phyloP scores from a whole-genome alignment of 2,797 vertebrate species.

The Oreochromis mossambicus region DNA sequence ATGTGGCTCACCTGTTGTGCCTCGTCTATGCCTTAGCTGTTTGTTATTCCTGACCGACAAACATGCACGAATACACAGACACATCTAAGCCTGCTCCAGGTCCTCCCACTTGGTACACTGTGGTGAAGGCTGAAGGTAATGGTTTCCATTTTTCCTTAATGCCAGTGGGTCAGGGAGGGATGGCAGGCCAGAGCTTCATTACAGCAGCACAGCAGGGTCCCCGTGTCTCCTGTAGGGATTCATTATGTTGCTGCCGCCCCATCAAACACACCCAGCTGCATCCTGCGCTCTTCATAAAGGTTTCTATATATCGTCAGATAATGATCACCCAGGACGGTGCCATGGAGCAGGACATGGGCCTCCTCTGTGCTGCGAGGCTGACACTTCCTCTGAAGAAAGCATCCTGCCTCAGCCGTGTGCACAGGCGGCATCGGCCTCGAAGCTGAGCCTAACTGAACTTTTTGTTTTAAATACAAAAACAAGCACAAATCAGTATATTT shows the following conservation, averaged over 20 bases:
- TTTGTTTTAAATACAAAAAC: background rate
- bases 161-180: slow-evolving; percentile 79
- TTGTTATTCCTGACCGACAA: background rate
- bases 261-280: slow-evolving; percentile 16
- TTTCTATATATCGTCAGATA: slow-evolving; percentile 26
- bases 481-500: background rate
- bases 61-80: background rate
- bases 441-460: background rate
- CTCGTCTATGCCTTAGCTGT: background rate
- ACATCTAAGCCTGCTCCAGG: background rate
- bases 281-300: slow-evolving; percentile 18
- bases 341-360: background rate
- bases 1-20: slow-evolving; percentile 4
- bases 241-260: slow-evolving; percentile 61
- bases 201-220: slow-evolving; percentile 72
- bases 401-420: background rate
- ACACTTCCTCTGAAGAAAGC: background rate
- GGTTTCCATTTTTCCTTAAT: slow-evolving; percentile 77
- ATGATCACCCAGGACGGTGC: slow-evolving; percentile 12
- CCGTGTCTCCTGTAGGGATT: slow-evolving; percentile 77
- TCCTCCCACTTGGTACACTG: slow-evolving; percentile 17
- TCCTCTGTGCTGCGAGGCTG: background rate
- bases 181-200: slow-evolving; percentile 76
- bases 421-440: background rate
- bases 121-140: slow-evolving; percentile 70